Conservation (phyloP, 1,140 invertebrate species). For the Mercenaria mercenaria region DNA sequence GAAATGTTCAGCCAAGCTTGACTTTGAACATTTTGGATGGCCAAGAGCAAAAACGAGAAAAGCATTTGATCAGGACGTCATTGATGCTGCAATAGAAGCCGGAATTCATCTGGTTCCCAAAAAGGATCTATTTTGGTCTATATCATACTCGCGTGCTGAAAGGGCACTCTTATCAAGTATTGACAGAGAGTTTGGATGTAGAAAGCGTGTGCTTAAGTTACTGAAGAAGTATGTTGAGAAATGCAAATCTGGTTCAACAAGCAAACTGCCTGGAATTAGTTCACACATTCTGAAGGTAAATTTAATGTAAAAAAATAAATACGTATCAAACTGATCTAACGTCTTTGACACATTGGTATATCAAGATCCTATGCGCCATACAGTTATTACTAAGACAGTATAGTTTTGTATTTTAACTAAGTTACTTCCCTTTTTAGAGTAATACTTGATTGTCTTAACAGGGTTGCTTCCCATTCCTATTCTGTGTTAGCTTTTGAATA, state of each 20-base stretch:
- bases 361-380: too few species aligned
- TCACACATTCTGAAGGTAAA: background rate
- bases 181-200: background rate
- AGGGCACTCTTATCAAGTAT: background rate
- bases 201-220: background rate
- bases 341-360: too few species aligned
- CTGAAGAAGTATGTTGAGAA: background rate
- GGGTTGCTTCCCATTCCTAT: too few species aligned
- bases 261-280: background rate
- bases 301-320: too few species aligned
- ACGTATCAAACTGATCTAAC: too few species aligned
- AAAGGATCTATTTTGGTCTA: background rate
- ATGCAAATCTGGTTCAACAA: background rate
- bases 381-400: too few species aligned
- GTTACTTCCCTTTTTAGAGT: too few species aligned
- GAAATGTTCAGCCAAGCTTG: background rate
- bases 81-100: background rate
- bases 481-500: too few species aligned
- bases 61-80: background rate
- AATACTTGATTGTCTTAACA: too few species aligned
- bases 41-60: background rate
- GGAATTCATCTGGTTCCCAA: background rate
- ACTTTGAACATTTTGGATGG: background rate
- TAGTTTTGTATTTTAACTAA: too few species aligned
- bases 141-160: background rate